phyloP scores from a whole-genome alignment of 1,140 invertebrate genomes.

The Ostrea edulis region DNA sequence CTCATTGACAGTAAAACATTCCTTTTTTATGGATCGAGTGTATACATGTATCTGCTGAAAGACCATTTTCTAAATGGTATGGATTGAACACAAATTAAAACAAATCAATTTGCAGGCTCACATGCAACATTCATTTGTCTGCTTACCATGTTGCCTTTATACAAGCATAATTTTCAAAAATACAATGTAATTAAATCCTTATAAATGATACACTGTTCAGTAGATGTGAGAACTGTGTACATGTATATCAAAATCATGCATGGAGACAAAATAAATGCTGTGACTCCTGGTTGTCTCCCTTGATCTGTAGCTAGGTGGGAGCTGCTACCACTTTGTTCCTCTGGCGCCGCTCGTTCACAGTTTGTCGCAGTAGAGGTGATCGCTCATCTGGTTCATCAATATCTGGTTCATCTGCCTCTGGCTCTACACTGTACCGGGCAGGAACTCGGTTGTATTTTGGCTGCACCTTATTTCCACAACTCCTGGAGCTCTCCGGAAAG shows the following conservation, averaged over 20 bases:
- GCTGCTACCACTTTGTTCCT: not conserved
- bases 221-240: not conserved
- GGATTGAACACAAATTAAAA: too few relatives aligned
- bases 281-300: not conserved
- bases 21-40: too few relatives aligned
- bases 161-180: too few relatives aligned
- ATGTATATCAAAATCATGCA: not conserved
- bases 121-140: too few relatives aligned
- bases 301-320: not conserved
- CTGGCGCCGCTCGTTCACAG: not conserved
- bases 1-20: too few relatives aligned
- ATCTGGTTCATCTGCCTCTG: not conserved
- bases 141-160: too few relatives aligned
- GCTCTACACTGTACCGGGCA: not conserved
- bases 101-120: too few relatives aligned
- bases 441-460: not conserved
- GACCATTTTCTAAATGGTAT: too few relatives aligned
- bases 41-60: too few relatives aligned
- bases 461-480: not conserved
- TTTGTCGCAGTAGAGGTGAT: not conserved
- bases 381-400: not conserved
- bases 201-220: not conserved
- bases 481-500: conserved; percentile 80
- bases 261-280: not conserved
- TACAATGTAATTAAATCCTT: not conserved